Evolutionary conservation across 2,113 vertebrate species (phyloP).

Genomic region (Eidolon helvum): DNA sequence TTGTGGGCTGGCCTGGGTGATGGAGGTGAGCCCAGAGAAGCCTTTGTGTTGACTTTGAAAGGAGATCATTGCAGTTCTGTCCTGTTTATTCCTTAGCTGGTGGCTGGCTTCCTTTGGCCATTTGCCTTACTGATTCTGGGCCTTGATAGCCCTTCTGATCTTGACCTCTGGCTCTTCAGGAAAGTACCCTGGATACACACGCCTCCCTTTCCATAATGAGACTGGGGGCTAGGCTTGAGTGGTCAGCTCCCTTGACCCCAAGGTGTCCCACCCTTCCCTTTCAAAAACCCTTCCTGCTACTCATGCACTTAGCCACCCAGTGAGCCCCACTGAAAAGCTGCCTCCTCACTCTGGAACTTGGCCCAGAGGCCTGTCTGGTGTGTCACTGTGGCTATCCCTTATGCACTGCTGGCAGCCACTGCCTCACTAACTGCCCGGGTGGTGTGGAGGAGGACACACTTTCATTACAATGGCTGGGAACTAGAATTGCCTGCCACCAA

Average conservation of each 20-base stretch:
- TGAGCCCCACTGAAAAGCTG: neutral
- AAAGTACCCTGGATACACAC: neutral
- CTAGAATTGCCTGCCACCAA: neutral
- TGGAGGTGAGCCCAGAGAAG: neutral
- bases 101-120: neutral
- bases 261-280: neutral
- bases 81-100: constrained; percentile 42
- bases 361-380: neutral
- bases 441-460: neutral
- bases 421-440: neutral
- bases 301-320: neutral
- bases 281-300: neutral
- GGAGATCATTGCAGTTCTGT: neutral
- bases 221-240: neutral
- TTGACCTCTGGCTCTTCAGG: constrained; percentile 27
- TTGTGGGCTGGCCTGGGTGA: neutral
- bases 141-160: neutral
- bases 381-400: neutral
- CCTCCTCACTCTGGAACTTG: neutral
- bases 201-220: neutral
- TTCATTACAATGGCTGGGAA: neutral
- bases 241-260: neutral
- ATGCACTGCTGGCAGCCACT: neutral
- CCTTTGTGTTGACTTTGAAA: constrained; percentile 54
- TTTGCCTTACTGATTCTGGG: constrained; percentile 21